These are phyloP conservation scores for Mastacembelus armatus DNA, from an alignment of 2,797 vertebrate species.

Conservation along the genomic window DNA sequence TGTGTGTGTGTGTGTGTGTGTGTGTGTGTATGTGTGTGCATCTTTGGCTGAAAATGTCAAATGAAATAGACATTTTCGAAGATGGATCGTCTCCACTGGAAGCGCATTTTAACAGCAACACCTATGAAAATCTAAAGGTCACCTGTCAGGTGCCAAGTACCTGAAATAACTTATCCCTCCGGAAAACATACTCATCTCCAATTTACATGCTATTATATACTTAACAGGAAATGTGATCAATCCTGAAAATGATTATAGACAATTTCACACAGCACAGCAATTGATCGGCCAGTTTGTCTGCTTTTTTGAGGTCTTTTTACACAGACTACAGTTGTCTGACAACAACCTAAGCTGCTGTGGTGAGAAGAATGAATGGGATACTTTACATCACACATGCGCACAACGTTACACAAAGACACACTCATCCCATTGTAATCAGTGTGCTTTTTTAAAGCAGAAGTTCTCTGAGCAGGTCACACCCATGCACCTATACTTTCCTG, in stretches of 20 bases:
- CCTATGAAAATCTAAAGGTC: conserved; percentile 45
- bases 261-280: conserved; percentile 40
- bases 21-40: conserved; percentile 7
- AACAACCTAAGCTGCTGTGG: conserved; percentile 56
- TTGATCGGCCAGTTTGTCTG: conserved; percentile 62
- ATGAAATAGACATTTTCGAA: no score
- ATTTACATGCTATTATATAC: conserved; percentile 52
- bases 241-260: conserved; percentile 34
- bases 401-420: no score
- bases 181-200: conserved; percentile 61
- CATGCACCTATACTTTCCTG: neutral
- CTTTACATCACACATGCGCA: conserved; percentile 47
- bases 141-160: conserved; percentile 34
- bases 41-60: conserved; percentile 19
- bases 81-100: conserved; percentile 2
- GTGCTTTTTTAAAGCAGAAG: neutral
- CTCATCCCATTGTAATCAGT: no score
- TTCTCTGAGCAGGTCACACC: neutral
- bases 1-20: conserved; percentile 13
- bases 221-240: conserved; percentile 59
- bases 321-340: conserved; percentile 53
- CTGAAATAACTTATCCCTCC: conserved; percentile 42
- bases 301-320: conserved; percentile 56
- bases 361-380: conserved; percentile 37
- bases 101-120: conserved; percentile 26